phyloP scores from a whole-genome alignment of 2,888 invertebrate genomes.

The Cloeon dipterum region DNA sequence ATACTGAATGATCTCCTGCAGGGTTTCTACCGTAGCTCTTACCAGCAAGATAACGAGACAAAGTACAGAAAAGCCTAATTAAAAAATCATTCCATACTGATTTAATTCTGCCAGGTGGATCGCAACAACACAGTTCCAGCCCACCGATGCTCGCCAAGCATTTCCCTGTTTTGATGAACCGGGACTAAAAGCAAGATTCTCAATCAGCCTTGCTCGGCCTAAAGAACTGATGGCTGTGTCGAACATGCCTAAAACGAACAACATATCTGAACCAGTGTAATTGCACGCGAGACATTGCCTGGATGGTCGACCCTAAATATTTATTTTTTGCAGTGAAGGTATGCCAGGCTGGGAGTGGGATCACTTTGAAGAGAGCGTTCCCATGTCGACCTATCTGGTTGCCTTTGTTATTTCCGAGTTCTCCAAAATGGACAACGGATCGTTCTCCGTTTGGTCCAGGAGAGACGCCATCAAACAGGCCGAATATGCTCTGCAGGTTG shows the following conservation, averaged over 20 bases:
- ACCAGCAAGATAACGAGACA: constrained; percentile 38
- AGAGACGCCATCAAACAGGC: constrained; percentile 13
- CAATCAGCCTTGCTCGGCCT: constrained; percentile 48
- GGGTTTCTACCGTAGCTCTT: constrained; percentile 67
- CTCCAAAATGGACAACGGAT: constrained; percentile 6
- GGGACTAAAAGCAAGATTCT: constrained; percentile 55
- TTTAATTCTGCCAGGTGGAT: constrained; percentile 40
- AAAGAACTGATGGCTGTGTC: constrained; percentile 50
- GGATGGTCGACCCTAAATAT: constrained; percentile 1
- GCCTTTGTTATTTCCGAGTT: constrained; percentile 26
- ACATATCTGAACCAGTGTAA: constrained; percentile 26
- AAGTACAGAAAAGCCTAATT: constrained; percentile 27
- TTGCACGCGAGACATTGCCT: constrained; percentile 12
- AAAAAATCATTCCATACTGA: constrained; percentile 2
- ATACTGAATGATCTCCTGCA: constrained; percentile 48
- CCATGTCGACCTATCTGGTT: constrained; percentile 55
- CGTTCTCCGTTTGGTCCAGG: constrained; percentile 2
- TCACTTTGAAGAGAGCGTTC: constrained; percentile 47
- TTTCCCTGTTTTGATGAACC: constrained; percentile 82
- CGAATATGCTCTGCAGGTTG: constrained; percentile 21
- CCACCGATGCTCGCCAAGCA: constrained; percentile 56
- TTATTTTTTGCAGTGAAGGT: constrained; percentile 21
- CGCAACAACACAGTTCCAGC: constrained; percentile 61
- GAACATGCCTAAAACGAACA: constrained; percentile 39
- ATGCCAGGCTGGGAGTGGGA: constrained; percentile 48